Evolutionary conservation across 2,113 vertebrate genomes (phyloP).

Genomic region (Cinclus cinclus): DNA sequence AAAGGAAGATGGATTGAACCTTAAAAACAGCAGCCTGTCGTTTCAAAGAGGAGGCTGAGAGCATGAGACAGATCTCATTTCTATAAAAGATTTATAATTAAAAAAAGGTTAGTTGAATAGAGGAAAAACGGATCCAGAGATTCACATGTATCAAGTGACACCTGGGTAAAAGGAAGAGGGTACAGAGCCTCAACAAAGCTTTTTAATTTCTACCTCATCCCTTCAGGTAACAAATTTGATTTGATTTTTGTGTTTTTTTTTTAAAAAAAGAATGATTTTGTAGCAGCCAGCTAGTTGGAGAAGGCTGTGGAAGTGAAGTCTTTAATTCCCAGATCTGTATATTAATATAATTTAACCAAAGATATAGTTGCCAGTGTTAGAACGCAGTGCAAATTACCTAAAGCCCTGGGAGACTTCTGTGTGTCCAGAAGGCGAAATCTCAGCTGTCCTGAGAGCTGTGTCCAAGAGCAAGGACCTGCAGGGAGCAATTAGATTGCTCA

Average conservation of each 20-base stretch:
- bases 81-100: slow-evolving; percentile 41
- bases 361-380: slow-evolving; percentile 59
- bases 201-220: slow-evolving; percentile 36
- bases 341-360: slow-evolving; percentile 67
- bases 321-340: slow-evolving; percentile 42
- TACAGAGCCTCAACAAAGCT: slow-evolving; percentile 6
- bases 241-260: slow-evolving; percentile 21
- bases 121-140: background rate
- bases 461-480: slow-evolving; percentile 70
- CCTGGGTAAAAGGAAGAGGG: slow-evolving; percentile 1
- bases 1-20: slow-evolving; percentile 1
- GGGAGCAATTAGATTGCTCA: slow-evolving; percentile 76
- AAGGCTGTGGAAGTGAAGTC: slow-evolving; percentile 2
- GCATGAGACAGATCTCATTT: slow-evolving; percentile 11
- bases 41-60: slow-evolving; percentile 5
- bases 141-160: background rate
- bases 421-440: slow-evolving; percentile 71
- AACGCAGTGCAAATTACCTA: slow-evolving; percentile 55
- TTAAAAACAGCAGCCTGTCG: slow-evolving; percentile 38
- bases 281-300: background rate
- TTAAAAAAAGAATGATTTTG: background rate
- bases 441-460: slow-evolving; percentile 68
- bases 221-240: slow-evolving; percentile 43
- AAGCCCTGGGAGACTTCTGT: slow-evolving; percentile 60
- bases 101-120: slow-evolving; percentile 3